Evolutionary conservation across 2,888 invertebrate species (phyloP), one percentile per base, ranked within the genome.

Genomic region (Ligdia adustata): DNA sequence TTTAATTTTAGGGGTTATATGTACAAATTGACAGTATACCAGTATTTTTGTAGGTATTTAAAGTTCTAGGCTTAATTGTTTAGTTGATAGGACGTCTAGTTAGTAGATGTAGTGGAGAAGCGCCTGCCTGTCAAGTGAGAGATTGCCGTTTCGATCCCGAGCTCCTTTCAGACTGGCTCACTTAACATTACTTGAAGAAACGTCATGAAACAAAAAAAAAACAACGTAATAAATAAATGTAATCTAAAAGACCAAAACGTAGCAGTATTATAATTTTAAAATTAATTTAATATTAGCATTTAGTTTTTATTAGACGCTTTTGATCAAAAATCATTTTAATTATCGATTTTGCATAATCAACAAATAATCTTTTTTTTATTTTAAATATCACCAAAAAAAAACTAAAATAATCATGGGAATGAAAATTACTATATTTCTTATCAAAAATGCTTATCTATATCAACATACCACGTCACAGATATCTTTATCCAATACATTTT

Each of bases 11-110:
- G 40, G 50, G 35, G 56, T 55, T 52, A 43, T n/a, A 60, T 70
- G 69, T 69, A 66, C 71, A 72, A 74, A 66, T 31, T 32, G 35
- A 59, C 15, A 18, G 55, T 62, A 66, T 69, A 74, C 69, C 78
- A 79, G 77, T 81, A 82, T 83, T 81, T 81, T 79, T 77, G 60
- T 78, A 80, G 64, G 56, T 60, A 65, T 74, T 73, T 70, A 71
- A 62, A 69, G 62, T 22, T 22, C 78, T 79, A 78, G 46, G 43
- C 42, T 22, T 37, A 6, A 6, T n/a, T 22, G 6, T 7, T 22
- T 6, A 22, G 7, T 39, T 15, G 13, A 28, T 15, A 14, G 35
- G 39, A 46, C 43, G 35, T 37, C 32, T 15, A 22, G 6, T 4
- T 4, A 16, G 5, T 16, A 16, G 5, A 16, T 4, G 5, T 16